Evolutionary conservation across 2,797 vertebrate species (phyloP).

Genomic region (Rhincodon typus): DNA sequence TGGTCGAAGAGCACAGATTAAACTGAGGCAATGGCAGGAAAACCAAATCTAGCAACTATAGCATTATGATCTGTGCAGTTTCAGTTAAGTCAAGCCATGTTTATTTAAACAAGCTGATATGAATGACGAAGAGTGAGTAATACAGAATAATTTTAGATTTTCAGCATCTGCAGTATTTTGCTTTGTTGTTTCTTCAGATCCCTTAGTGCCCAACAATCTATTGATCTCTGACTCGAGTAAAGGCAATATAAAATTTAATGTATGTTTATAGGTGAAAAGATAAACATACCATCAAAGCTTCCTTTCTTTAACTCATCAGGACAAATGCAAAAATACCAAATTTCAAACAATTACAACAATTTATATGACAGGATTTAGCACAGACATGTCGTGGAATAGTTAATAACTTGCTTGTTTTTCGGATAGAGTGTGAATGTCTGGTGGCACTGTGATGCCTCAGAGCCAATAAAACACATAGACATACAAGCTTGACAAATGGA

Average conservation of each 20-base stretch:
- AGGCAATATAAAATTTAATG: not conserved
- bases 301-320: not conserved
- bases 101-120: not conserved
- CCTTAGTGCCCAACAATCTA: no score
- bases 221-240: no score
- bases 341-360: not conserved
- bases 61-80: not conserved
- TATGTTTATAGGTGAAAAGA: not conserved
- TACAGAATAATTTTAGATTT: not conserved
- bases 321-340: not conserved
- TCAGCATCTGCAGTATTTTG: not conserved
- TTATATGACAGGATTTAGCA: not conserved
- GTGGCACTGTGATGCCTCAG: no score
- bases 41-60: not conserved
- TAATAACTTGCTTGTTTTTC: no score
- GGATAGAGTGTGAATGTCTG: no score
- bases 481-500: no score
- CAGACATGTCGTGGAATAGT: no score
- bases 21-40: not conserved
- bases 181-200: no score
- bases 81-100: not conserved
- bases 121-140: slow-evolving; percentile 19
- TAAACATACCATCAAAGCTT: not conserved
- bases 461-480: no score
- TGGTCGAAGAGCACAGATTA: not conserved